phyloP scores from a whole-genome alignment of 2,113 vertebrate species.

The Cebidichthys violaceus region DNA sequence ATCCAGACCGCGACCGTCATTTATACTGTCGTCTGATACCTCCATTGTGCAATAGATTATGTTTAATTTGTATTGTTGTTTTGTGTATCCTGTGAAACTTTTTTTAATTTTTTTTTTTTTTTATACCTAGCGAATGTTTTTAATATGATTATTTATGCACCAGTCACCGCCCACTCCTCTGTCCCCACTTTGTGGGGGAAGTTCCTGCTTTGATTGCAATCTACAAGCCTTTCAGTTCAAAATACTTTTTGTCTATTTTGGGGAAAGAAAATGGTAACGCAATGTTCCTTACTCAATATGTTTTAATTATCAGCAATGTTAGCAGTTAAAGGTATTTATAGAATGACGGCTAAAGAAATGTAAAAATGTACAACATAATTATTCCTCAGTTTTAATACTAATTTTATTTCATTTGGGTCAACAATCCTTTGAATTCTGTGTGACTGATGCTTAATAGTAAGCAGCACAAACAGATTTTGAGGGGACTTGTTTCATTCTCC shows the following conservation, averaged over 20 bases:
- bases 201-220: slow-evolving; percentile 26
- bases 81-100: slow-evolving; percentile 66
- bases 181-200: slow-evolving; percentile 3
- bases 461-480: slow-evolving; percentile 9
- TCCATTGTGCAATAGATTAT: slow-evolving; percentile 84
- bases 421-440: slow-evolving; percentile 13
- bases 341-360: slow-evolving; percentile 6
- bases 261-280: slow-evolving; percentile 1
- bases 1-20: slow-evolving; percentile 23
- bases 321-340: slow-evolving; percentile 6
- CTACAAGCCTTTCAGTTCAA: slow-evolving; percentile 11
- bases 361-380: slow-evolving; percentile 8
- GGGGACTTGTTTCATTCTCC: slow-evolving; percentile 2
- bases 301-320: slow-evolving; percentile 29
- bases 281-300: not conserved
- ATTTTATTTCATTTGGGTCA: slow-evolving; percentile 22
- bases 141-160: slow-evolving; percentile 61
- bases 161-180: slow-evolving; percentile 9
- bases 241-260: not conserved
- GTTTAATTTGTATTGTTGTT: slow-evolving; percentile 71
- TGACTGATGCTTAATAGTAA: slow-evolving; percentile 17
- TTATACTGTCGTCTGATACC: slow-evolving; percentile 65
- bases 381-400: slow-evolving; percentile 17
- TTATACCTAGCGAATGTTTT: slow-evolving; percentile 59
- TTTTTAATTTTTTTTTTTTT: not conserved